A percentile compares a stretch with the other conserved stretches of the same genome.
Evolutionary conservation across 1,140 invertebrate genomes (phyloP).

Genomic region (Bombus picipes): DNA sequence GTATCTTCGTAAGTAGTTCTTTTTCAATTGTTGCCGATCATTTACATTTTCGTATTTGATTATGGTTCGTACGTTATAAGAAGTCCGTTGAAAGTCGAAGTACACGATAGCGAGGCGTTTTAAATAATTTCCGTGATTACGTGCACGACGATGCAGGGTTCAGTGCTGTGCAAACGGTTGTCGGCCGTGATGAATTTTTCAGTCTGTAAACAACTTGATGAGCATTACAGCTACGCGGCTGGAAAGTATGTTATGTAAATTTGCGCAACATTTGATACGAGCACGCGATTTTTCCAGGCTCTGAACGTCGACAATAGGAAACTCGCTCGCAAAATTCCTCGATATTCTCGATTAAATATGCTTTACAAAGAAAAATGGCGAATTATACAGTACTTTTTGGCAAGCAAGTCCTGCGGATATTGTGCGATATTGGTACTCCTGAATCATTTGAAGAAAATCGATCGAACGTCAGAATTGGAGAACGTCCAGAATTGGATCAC

Average conservation of each 20-base stretch:
- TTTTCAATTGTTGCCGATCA: no score
- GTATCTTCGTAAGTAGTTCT: no score
- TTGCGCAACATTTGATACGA: conserved; percentile 15
- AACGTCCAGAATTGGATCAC: neutral
- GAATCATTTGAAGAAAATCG: neutral
- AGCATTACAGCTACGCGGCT: neutral
- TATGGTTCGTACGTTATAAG: neutral
- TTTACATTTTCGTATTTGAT: no score
- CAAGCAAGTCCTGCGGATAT: neutral
- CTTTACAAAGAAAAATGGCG: neutral
- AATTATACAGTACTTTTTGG: neutral
- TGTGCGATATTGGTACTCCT: neutral
- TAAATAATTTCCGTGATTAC: neutral
- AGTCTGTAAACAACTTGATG: conserved; percentile 4
- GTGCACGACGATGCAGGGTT: neutral
- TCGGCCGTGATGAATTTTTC: neutral
- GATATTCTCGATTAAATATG: neutral
- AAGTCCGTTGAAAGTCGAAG: conserved; percentile 16
- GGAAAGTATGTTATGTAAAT: conserved; percentile 33
- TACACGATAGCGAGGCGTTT: neutral
- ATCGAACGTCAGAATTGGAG: neutral
- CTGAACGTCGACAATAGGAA: neutral
- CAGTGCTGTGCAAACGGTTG: neutral
- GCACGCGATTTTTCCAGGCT: conserved; percentile 17
- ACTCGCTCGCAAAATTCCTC: neutral